Evolutionary conservation across 2,888 invertebrate genomes (phyloP), one percentile per base, ranked within the genome.

Genomic region (Meandrusa payeni): DNA sequence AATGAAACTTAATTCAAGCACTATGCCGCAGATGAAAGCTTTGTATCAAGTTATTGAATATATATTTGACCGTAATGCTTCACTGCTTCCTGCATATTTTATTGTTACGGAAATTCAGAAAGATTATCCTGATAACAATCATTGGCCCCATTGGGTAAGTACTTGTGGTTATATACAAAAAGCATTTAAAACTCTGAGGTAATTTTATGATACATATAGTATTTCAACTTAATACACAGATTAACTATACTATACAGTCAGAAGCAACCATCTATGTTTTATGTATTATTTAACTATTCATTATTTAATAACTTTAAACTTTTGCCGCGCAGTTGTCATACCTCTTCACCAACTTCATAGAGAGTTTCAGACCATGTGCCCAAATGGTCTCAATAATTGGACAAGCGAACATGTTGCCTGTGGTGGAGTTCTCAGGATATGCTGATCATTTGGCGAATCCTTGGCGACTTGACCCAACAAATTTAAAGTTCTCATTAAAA

Each of bases 361-460:
- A 97, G 69, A 96, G 96, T 77, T 98, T 98, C 75, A 92, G 96
- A 51, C 93, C 94, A 6, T 94, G 96, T 47, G 97, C 98, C 0
- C 97, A 98, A 88, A 98, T 98, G 96, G 95, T 98, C 0, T 95
- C 97, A 0, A 95, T 97, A 41, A 93, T 95, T 52, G 96, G 96
- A 0, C 94, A 97, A 59, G 92, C 95, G 0, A 93, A 94, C 65
- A 95, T 98, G 94, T 78, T 97, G 36, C 98, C 98, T 0, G 95
- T 98, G 7, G 97, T 98, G 0, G 97, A 98, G 58, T 96, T 97
- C 69, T 95, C 95, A 33, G 95, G 95, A 3, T 96, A 96, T 70
- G 94, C 95, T 0, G 96, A 96, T 74, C 95, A 96, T 67, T 89
- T 95, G 33, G 94, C 96, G 37, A 96, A 95, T 76, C 96, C 97